These are phyloP conservation scores for Proctacanthus coquilletti DNA, from an alignment of 1,140 invertebrate species.

Conservation along the genomic window DNA sequence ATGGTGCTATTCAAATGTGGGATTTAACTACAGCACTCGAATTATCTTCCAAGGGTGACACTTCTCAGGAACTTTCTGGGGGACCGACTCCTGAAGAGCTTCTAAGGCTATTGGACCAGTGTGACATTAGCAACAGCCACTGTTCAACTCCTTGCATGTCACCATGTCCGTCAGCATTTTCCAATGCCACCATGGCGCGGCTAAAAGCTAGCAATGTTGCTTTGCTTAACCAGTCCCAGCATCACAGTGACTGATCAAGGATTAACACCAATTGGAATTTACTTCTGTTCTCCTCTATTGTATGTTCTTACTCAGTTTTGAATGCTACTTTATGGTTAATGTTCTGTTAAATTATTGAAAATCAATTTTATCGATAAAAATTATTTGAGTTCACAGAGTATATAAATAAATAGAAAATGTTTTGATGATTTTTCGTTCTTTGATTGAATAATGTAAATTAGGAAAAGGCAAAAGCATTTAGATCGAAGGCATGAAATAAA, in stretches of 20 bases:
- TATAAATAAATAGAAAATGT: too few species aligned
- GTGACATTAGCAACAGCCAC: constrained; percentile 72
- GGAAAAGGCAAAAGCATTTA: too few species aligned
- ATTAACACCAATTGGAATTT: too few species aligned
- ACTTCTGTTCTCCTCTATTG: too few species aligned
- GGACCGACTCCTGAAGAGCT: constrained; percentile 83
- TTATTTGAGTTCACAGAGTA: too few species aligned
- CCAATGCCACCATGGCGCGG: constrained; percentile 37
- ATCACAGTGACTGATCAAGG: constrained; percentile 3
- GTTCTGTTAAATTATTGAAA: too few species aligned
- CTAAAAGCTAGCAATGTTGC: constrained; percentile 59
- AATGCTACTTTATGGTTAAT: too few species aligned
- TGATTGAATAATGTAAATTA: too few species aligned
- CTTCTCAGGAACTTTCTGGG: constrained; percentile 46
- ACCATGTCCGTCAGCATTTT: constrained; percentile 47
- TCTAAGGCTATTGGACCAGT: constrained; percentile 78
- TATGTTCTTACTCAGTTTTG: too few species aligned
- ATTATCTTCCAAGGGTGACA: constrained; percentile 48
- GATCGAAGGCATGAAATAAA: too few species aligned
- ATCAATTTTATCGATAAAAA: too few species aligned
- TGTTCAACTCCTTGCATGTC: constrained; percentile 75
- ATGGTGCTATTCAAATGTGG: constrained; percentile 96
- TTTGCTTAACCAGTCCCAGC: constrained; percentile 45
- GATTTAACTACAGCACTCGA: constrained; percentile 92
- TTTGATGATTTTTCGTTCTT: too few species aligned